A percentile compares a stretch with the other conserved stretches of the same genome.
phyloP scores from a whole-genome alignment of 2,888 invertebrate species.

The Cerastis rubricosa region DNA sequence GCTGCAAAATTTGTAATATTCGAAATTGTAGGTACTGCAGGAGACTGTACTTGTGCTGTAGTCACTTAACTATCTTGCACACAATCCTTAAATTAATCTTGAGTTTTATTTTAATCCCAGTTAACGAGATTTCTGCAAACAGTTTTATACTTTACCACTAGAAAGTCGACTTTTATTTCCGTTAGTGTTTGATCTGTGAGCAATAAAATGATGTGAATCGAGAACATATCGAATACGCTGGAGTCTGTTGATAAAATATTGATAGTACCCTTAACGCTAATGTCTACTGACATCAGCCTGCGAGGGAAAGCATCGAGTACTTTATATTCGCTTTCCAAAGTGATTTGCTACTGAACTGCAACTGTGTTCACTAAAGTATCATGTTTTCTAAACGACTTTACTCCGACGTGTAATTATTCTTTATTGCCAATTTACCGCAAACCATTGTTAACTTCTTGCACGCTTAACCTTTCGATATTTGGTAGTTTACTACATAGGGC shows the following conservation, averaged over 20 bases:
- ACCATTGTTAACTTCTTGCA: conserved; percentile 38
- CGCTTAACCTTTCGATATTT: conserved; percentile 60
- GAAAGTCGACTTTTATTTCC: conserved; percentile 60
- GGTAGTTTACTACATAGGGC: conserved; percentile 46
- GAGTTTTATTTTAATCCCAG: conserved; percentile 30
- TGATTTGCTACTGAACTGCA: conserved; percentile 64
- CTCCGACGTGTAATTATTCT: conserved; percentile 49
- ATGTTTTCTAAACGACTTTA: conserved; percentile 47
- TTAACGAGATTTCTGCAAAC: conserved; percentile 29
- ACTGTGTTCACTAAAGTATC: conserved; percentile 41
- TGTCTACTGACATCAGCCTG: conserved; percentile 61
- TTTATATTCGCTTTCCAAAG: conserved; percentile 73
- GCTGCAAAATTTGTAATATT: background rate
- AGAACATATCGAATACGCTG: conserved; percentile 60
- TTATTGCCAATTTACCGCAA: conserved; percentile 32
- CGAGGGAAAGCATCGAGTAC: conserved; percentile 70
- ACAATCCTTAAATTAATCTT: background rate
- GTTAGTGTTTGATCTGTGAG: conserved; percentile 58
- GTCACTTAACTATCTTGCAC: background rate
- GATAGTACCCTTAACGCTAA: conserved; percentile 66
- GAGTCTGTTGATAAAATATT: conserved; percentile 63
- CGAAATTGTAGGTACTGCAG: background rate
- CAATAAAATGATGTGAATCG: conserved; percentile 59
- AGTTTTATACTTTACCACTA: conserved; percentile 57
- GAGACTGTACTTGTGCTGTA: too few relatives aligned